Evolutionary conservation across 1,140 invertebrate genomes (phyloP), one percentile per base, ranked within the genome.

Genomic region (Hestina assimilis): DNA sequence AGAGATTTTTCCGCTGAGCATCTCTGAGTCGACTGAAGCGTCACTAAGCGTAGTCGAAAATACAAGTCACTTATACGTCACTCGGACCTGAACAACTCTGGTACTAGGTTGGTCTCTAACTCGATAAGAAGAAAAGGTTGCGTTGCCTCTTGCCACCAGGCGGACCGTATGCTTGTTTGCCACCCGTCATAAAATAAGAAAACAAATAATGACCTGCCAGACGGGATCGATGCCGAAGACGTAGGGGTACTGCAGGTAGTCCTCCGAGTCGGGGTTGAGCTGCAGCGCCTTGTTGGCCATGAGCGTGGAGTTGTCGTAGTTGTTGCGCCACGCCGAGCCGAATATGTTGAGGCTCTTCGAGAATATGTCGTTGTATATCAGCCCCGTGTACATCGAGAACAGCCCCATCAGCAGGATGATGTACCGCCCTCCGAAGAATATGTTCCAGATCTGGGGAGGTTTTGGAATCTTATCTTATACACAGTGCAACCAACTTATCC

Each of bases 331-430:
- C 66, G 94, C 92, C 0, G 96, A 97, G 1, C 97, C 97, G 90
- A 99, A 99, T 23, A 99, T 90, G 79, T 99, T 99, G 3, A 99
- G 75, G 2, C 97, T 96, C 83, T 99, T 99, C 6, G 97, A 97
- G 89, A 99, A 99, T 4, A 98, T 91, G 83, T 99, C 99, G 87
- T 99, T 99, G 90, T 99, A 99, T 55, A 99, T 97, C 0, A 99
- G 77, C 1, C 98, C 98, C 9, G 98, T 98, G 89, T 99, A 99
- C 89, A 99, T 97, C 0, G 98, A 99, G 87, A 99, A 99, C 4
- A 95, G 64, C 1, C 98, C 98, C 99, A 99, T 99, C 12, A 99
- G 89, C 4, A 99, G 92, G 29, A 99, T 98, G 40, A 99, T 98
- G 89, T 99, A 99, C 6, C 99, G 94, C 3, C 99, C 99, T 46